Evolutionary conservation across 2,113 vertebrate genomes (phyloP).

Genomic region (Tonatia bakeri): DNA sequence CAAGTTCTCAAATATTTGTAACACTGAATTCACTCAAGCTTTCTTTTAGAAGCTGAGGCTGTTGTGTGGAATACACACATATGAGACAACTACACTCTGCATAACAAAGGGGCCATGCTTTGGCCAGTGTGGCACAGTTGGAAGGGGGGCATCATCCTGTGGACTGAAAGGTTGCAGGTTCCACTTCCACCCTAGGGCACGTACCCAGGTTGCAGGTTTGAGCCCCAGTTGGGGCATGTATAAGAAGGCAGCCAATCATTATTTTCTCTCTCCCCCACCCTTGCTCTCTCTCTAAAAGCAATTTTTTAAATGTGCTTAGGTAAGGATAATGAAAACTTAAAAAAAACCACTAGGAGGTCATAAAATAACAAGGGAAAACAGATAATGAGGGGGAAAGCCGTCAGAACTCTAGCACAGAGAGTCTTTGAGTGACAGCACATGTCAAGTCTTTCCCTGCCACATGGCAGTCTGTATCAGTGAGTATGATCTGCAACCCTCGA

Average conservation of each 20-base stretch:
- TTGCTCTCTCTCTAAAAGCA: too few species aligned
- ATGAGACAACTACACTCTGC: background rate
- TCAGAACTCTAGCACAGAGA: background rate
- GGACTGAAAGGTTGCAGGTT: too few species aligned
- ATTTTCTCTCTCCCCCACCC: too few species aligned
- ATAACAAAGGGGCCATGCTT: background rate
- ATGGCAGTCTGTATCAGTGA: background rate
- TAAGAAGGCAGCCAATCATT: too few species aligned
- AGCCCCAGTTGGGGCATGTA: too few species aligned
- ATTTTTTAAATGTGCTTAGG: too few species aligned
- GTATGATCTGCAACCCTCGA: background rate
- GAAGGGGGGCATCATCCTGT: too few species aligned
- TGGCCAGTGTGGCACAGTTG: too few species aligned
- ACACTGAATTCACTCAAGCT: background rate
- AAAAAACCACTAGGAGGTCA: background rate
- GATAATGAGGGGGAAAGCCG: background rate
- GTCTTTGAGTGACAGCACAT: background rate
- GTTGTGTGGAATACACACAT: background rate
- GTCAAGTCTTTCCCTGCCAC: background rate
- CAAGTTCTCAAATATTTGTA: background rate
- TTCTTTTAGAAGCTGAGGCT: background rate
- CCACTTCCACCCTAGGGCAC: too few species aligned
- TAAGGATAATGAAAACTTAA: too few species aligned
- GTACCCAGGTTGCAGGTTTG: too few species aligned
- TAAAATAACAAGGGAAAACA: background rate